Evolutionary conservation across 2,797 vertebrate genomes (phyloP).

Genomic region (Coendou prehensilis): DNA sequence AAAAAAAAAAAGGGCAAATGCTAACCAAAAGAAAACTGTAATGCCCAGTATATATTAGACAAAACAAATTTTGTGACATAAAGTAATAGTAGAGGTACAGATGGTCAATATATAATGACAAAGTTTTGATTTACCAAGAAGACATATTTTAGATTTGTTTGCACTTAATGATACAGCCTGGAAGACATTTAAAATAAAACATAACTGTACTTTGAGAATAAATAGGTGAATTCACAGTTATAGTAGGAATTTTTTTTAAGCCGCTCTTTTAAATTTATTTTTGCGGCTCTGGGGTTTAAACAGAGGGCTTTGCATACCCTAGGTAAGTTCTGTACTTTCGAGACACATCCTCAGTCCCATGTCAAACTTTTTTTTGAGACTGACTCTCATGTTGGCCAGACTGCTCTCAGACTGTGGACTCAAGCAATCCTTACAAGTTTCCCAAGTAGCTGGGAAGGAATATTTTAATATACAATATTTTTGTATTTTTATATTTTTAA

Average conservation of each 20-base stretch:
- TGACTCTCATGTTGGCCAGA: not conserved
- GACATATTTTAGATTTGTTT: not conserved
- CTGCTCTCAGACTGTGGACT: not conserved
- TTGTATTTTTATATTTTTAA: not conserved
- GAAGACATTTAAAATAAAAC: slow-evolving; percentile 33
- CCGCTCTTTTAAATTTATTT: not conserved
- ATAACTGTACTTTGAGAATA: not conserved
- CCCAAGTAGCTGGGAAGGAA: not conserved
- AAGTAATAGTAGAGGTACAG: not conserved
- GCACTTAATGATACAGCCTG: not conserved
- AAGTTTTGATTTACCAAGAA: not conserved
- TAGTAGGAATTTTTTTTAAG: not conserved
- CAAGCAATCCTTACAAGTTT: not conserved
- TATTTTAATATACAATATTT: slow-evolving; percentile 18
- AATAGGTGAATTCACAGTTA: not conserved
- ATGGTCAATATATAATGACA: not conserved
- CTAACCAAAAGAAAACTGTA: not conserved
- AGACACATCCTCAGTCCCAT: not conserved
- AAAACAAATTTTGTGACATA: not conserved
- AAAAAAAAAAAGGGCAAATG: not conserved
- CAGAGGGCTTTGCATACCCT: not conserved
- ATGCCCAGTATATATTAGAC: not conserved
- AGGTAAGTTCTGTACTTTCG: not conserved
- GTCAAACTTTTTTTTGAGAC: not conserved
- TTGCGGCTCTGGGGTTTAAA: not conserved